These are phyloP conservation scores for Brachionus calyciflorus DNA, from an alignment of 1,140 invertebrate species.

Conservation along the genomic window DNA sequence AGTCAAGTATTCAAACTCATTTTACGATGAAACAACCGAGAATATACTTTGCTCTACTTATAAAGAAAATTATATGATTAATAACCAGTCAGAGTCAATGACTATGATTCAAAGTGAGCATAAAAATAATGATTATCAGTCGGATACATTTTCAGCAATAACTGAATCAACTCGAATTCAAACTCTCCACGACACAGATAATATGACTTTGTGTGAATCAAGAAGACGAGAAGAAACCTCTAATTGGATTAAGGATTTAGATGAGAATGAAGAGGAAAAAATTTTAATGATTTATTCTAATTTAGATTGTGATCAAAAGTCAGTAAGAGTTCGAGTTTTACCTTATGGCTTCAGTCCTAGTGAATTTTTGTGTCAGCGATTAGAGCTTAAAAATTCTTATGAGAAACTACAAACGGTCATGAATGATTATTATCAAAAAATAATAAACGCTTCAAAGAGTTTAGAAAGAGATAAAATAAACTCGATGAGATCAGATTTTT, in stretches of 20 bases:
- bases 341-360: background rate
- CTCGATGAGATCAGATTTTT: background rate
- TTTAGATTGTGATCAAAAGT: background rate
- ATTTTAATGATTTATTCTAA: background rate
- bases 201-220: constrained; percentile 18
- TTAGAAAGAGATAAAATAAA: background rate
- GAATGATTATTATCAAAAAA: constrained; percentile 36
- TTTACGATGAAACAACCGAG: constrained; percentile 5
- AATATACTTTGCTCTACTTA: constrained; percentile 42
- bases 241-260: constrained; percentile 37
- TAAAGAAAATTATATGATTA: background rate
- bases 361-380: constrained; percentile 5
- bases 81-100: background rate
- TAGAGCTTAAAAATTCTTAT: background rate
- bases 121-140: constrained; percentile 16
- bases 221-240: constrained; percentile 13
- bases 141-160: constrained; percentile 27
- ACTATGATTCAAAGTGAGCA: constrained; percentile 3
- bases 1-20: constrained; percentile 9
- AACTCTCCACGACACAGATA: constrained; percentile 10
- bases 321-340: background rate
- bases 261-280: constrained; percentile 15
- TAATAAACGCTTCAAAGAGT: constrained; percentile 16
- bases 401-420: background rate
- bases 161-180: constrained; percentile 43